Evolutionary conservation across 2,888 invertebrate genomes (phyloP), one percentile per base, ranked within the genome.

Genomic region (Eupithecia centaureata): DNA sequence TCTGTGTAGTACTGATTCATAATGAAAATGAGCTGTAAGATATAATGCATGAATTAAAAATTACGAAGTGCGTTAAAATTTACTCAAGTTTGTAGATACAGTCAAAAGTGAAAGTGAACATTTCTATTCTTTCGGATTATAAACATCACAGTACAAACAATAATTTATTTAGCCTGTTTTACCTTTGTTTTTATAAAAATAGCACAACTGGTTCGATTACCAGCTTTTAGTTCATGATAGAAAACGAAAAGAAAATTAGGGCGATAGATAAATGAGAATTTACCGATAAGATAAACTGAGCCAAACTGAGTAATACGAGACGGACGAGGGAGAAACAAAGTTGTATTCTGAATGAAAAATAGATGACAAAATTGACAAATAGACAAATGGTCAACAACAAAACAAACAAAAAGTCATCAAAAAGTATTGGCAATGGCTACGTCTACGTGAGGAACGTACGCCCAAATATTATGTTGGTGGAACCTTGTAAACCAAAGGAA

Each of bases 1-100:
- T 94, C 94, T 3, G 91, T 88, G 70, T 83, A 75, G 71, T 86
- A 92, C 76, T 93, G 94, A 80, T 86, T 91, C 92, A 92, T 91
- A 27, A 70, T 76, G 1, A 32, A 38, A 22, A 32, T 30, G 25
- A 22, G 51, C 59, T 42, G 25, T 12, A 27, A 25, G n/a, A 25
- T 30, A 65, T 57, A 56, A 22, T 15, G 28, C 1, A 25, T 30
- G 30, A 64, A 52, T 59, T 60, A 28, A 15, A 28, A 27, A 27
- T 52, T 28, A n/a, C 0, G 8, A 42, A 18, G 7, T 1, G 25
- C 25, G 15, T 30, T 30, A 30, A 32, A 56, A 32, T 56, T 1
- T 8, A 8, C n/a, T 28, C 47, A 13, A 25, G 12, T n/a, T n/a
- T n/a, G 18, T 3, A 10, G 47, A 51, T 12, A 1, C 10, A 13